Evolutionary conservation across 2,797 vertebrate genomes (phyloP).

Genomic region (Tapera naevia): DNA sequence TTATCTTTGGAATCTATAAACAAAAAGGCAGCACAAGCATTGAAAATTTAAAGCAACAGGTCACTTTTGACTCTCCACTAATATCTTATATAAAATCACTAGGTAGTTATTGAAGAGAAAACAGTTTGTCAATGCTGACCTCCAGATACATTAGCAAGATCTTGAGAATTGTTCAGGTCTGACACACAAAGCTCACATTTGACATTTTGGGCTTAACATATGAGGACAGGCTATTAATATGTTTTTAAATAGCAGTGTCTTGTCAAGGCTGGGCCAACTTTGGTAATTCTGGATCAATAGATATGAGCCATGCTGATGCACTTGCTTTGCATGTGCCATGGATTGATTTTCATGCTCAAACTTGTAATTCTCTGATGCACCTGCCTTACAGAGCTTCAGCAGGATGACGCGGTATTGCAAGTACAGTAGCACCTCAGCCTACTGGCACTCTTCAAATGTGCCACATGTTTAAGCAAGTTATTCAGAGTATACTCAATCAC

Average conservation of each 20-base stretch:
- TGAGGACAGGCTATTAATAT: neutral
- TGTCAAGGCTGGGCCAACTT: neutral
- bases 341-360: neutral
- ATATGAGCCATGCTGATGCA: neutral
- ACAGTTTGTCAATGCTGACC: neutral
- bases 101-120: neutral
- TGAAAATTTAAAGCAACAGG: neutral
- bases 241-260: neutral
- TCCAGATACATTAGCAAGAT: neutral
- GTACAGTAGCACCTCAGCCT: neutral
- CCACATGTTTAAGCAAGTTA: neutral
- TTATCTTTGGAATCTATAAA: neutral
- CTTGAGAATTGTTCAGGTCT: neutral
- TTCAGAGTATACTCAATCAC: neutral
- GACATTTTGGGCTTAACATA: neutral
- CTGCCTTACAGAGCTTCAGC: fast-evolving
- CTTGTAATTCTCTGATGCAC: fast-evolving
- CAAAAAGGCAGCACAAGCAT: neutral
- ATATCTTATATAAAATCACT: neutral
- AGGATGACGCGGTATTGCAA: neutral
- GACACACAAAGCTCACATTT: neutral
- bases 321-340: neutral
- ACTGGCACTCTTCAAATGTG: neutral
- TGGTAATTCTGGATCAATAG: neutral
- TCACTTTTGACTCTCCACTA: neutral